These are phyloP conservation scores for Ciconia nigra DNA, from an alignment of 2,797 vertebrate genomes.

Conservation along the genomic window DNA sequence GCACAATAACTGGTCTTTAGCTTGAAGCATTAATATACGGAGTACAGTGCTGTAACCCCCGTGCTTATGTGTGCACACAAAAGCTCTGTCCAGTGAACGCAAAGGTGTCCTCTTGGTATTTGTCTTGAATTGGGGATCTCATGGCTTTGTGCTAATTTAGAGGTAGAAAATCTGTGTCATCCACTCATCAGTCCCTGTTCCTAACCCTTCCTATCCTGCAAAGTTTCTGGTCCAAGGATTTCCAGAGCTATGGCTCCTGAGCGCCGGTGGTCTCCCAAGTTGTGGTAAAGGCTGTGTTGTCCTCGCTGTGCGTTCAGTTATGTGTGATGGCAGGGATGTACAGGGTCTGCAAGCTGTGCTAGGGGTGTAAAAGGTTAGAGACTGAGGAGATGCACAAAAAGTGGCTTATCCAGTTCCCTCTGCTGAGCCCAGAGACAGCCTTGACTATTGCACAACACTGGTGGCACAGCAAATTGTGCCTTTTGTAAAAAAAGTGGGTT, in stretches of 20 bases:
- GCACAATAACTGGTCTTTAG: neutral
- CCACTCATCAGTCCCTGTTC: neutral
- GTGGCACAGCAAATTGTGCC: neutral
- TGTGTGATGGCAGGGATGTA: rapidly evolving
- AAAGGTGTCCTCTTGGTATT: neutral
- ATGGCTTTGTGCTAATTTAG: neutral
- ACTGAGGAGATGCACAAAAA: neutral
- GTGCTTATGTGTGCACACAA: too few relatives aligned
- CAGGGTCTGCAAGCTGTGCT: neutral
- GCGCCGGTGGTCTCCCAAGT: rapidly evolving
- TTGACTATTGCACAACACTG: neutral
- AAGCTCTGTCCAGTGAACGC: rapidly evolving
- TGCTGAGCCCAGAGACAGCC: neutral
- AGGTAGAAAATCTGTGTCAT: neutral
- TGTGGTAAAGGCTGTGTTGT: neutral
- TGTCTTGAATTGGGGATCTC: neutral
- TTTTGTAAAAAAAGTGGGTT: neutral
- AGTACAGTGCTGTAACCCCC: neutral
- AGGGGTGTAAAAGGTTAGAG: neutral
- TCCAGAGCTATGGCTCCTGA: neutral
- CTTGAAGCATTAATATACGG: neutral
- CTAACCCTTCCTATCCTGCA: rapidly evolving
- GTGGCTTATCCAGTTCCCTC: neutral
- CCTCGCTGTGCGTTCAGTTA: rapidly evolving
- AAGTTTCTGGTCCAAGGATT: neutral